A percentile compares a stretch with the other conserved stretches of the same genome.
Evolutionary conservation across 2,797 vertebrate genomes (phyloP).

Genomic region (Adrianichthys oophorus): DNA sequence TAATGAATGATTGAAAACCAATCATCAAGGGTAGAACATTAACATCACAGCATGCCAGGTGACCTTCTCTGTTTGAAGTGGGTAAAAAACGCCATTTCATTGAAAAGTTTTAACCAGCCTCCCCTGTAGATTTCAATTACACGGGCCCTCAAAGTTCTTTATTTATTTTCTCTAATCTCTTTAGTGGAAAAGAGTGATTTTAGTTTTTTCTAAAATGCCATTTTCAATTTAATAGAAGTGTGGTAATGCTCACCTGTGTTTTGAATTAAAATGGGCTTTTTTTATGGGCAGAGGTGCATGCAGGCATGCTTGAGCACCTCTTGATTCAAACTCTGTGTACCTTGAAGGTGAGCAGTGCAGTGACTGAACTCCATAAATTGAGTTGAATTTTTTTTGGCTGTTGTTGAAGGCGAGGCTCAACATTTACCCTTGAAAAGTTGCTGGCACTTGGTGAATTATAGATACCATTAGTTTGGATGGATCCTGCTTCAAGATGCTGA

Average conservation of each 20-base stretch:
- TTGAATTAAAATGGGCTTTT: slow-evolving; percentile 71
- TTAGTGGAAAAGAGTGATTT: slow-evolving; percentile 66
- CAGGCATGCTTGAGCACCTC: slow-evolving; percentile 63
- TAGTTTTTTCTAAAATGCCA: slow-evolving; percentile 52
- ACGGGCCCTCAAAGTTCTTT: slow-evolving; percentile 58
- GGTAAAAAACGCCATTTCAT: slow-evolving; percentile 68
- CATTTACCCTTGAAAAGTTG: slow-evolving; percentile 57
- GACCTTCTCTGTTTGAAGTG: slow-evolving; percentile 72
- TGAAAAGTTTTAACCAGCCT: slow-evolving; percentile 31
- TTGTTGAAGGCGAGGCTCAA: slow-evolving; percentile 53
- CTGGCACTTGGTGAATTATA: slow-evolving; percentile 57
- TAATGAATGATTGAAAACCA: slow-evolving; percentile 83
- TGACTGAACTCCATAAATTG: slow-evolving; percentile 67
- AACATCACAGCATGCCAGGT: slow-evolving; percentile 66
- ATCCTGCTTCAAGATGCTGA: slow-evolving; percentile 38
- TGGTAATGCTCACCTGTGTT: slow-evolving; percentile 64
- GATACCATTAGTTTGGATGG: slow-evolving; percentile 40
- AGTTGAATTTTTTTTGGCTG: slow-evolving; percentile 54
- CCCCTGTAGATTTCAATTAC: slow-evolving; percentile 66
- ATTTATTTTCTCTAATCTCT: slow-evolving; percentile 52
- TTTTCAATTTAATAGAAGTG: slow-evolving; percentile 75
- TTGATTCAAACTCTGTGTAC: slow-evolving; percentile 68
- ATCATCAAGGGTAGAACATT: slow-evolving; percentile 76
- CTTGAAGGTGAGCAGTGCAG: slow-evolving; percentile 71
- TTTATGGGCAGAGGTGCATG: slow-evolving; percentile 56